Evolutionary conservation across 2,113 vertebrate genomes (phyloP).

Genomic region (Alosa alosa): DNA sequence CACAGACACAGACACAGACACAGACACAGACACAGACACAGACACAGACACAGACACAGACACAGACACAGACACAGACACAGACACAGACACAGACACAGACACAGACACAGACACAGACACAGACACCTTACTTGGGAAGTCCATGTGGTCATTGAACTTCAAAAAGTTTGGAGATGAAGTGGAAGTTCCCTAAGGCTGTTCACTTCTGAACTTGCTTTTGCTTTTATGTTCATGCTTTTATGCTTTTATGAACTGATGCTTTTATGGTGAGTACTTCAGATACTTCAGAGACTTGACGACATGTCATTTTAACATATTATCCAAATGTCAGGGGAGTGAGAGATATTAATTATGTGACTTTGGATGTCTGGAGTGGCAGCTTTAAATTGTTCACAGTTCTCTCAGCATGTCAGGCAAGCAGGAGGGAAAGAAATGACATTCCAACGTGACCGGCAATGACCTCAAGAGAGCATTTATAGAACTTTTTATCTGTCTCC

Average conservation of each 20-base stretch:
- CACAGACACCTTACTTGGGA: background rate
- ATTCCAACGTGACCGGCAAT: background rate
- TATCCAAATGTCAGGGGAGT: background rate
- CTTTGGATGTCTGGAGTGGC: background rate
- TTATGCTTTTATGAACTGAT: too few species aligned
- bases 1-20: background rate
- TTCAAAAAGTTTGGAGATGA: too few species aligned
- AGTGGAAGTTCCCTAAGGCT: background rate
- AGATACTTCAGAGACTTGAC: background rate
- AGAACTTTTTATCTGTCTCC: background rate
- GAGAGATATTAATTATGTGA: slow-evolving; percentile 1
- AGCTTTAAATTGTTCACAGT: slow-evolving; percentile 5
- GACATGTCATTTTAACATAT: background rate
- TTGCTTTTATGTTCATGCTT: background rate
- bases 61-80: too few species aligned
- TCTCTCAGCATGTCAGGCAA: background rate
- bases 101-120: background rate
- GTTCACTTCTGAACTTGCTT: too few species aligned
- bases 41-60: background rate
- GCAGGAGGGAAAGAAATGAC: background rate
- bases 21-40: background rate
- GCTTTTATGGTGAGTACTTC: too few species aligned
- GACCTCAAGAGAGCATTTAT: background rate
- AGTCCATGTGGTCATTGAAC: background rate
- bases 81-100: too few species aligned